phyloP scores from a whole-genome alignment of 2,888 invertebrate genomes.

The Taenaris catops region DNA sequence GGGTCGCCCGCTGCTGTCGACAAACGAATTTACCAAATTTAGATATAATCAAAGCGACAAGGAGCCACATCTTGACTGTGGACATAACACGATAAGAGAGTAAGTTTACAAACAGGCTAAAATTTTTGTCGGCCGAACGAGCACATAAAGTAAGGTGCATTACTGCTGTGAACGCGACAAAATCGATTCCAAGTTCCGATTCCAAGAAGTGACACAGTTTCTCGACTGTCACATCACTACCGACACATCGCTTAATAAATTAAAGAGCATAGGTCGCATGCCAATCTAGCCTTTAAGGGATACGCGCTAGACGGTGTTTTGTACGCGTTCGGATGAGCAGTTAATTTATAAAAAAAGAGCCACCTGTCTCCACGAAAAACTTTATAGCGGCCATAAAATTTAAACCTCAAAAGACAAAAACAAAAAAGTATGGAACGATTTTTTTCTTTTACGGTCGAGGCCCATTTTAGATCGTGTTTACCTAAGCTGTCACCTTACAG shows the following conservation, averaged over 20 bases:
- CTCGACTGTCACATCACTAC: conserved; percentile 78
- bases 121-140: conserved; percentile 32
- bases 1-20: conserved; percentile 47
- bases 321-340: conserved; percentile 46
- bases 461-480: conserved; percentile 76
- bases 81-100: conserved; percentile 61
- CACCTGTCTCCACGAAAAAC: conserved; percentile 79
- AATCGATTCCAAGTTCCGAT: conserved; percentile 77
- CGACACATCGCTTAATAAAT: conserved; percentile 75
- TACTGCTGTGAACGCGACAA: conserved; percentile 73
- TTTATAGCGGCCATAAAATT: conserved; percentile 77
- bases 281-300: conserved; percentile 63
- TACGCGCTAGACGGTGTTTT: conserved; percentile 48
- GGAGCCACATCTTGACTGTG: conserved; percentile 50
- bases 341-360: conserved; percentile 76
- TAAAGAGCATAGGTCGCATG: conserved; percentile 56
- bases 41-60: conserved; percentile 70
- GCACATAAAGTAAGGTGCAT: conserved; percentile 68
- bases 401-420: conserved; percentile 71
- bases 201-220: conserved; percentile 78
- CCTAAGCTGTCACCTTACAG: conserved; percentile 77
- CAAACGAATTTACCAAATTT: conserved; percentile 63
- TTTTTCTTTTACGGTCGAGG: conserved; percentile 61
- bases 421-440: conserved; percentile 60
- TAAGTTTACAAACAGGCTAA: conserved; percentile 53